phyloP scores from a whole-genome alignment of 2,113 vertebrate species.

The Petrocephalus zakoni region DNA sequence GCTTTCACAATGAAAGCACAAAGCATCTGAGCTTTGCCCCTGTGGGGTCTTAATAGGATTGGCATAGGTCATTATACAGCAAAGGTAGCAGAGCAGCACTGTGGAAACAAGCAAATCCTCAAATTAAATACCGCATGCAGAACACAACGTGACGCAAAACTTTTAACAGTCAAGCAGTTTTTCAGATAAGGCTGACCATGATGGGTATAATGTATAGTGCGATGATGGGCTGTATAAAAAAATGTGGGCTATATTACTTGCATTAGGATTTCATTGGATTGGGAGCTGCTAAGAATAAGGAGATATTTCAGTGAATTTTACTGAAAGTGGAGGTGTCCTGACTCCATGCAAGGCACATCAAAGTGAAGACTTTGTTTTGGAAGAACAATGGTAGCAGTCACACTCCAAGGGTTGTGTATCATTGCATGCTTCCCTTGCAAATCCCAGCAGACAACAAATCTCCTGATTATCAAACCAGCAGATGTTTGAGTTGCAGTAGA shows the following conservation, averaged over 20 bases:
- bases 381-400: conserved; percentile 83
- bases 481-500: conserved; percentile 39
- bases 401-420: conserved; percentile 77
- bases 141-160: conserved; percentile 11
- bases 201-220: not conserved
- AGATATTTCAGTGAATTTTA: conserved; percentile 7
- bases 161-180: not conserved
- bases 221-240: not conserved
- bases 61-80: conserved; percentile 49
- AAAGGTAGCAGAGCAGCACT: not conserved
- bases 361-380: conserved; percentile 87
- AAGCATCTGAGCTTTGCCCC: conserved; percentile 69
- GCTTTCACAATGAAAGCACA: conserved; percentile 79
- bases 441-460: conserved; percentile 65
- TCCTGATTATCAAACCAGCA: conserved; percentile 61
- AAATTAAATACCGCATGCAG: conserved; percentile 8
- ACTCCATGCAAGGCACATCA: conserved; percentile 70
- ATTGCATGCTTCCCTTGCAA: conserved; percentile 62
- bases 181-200: not conserved
- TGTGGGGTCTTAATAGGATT: conserved; percentile 78
- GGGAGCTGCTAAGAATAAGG: not conserved
- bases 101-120: not conserved
- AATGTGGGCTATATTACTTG: not conserved
- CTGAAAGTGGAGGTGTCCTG: conserved; percentile 42
- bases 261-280: not conserved